These are phyloP conservation scores for Acanthococcus lagerstroemiae DNA, from an alignment of 2,888 invertebrate genomes.

Conservation along the genomic window DNA sequence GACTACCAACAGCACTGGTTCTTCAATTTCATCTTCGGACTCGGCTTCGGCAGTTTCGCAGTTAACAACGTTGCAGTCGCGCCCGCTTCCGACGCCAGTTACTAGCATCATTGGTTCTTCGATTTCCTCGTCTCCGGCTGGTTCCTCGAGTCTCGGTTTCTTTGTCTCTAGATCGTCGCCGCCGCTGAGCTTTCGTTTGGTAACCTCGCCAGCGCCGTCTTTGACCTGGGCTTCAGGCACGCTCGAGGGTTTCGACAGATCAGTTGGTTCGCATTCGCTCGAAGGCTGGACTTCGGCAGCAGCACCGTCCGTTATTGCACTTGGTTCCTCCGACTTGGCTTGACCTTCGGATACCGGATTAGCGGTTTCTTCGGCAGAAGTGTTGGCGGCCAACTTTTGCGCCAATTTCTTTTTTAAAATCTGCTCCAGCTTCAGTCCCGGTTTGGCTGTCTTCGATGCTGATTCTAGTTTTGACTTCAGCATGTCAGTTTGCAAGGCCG, in stretches of 20 bases:
- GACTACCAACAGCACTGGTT: constrained; percentile 50
- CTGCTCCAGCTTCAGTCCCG: constrained; percentile 35
- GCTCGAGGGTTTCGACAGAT: constrained; percentile 4
- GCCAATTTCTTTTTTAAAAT: constrained; percentile 35
- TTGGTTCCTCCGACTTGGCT: background rate
- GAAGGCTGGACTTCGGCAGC: background rate
- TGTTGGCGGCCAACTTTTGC: constrained; percentile 11
- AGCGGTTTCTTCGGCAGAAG: background rate
- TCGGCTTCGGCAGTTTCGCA: constrained; percentile 49
- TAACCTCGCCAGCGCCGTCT: background rate
- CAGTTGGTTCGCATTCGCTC: background rate
- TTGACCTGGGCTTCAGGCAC: constrained; percentile 2
- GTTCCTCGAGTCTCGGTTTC: constrained; percentile 38
- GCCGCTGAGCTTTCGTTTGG: constrained; percentile 38
- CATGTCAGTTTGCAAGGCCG: background rate
- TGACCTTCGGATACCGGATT: background rate
- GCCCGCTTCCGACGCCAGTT: constrained; percentile 61
- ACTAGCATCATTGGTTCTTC: constrained; percentile 61
- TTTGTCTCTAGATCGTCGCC: constrained; percentile 53
- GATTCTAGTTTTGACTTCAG: constrained; percentile 12
- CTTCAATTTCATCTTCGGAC: constrained; percentile 25
- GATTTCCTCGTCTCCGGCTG: constrained; percentile 55
- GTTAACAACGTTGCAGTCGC: constrained; percentile 47
- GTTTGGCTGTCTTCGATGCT: constrained; percentile 6
- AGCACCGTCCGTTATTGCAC: background rate